Base-by-base conservation (phyloP, 2,888 invertebrate genomes). In the Eueremaeus valkanovi region DNA sequence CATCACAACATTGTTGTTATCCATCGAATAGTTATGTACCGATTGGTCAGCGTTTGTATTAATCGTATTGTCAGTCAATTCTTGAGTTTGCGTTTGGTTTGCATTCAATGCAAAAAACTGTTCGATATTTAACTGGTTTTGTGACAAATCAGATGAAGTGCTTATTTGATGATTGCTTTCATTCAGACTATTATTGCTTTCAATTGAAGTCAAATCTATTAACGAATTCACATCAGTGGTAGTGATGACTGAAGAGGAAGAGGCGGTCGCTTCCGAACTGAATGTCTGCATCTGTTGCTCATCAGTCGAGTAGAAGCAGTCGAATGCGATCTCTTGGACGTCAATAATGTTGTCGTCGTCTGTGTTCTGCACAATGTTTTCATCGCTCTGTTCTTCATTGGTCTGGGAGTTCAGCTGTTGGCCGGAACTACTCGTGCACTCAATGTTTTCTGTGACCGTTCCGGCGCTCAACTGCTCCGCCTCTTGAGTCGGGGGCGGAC, bases 241-340 rank as follows among this genome's bases (percentile, higher is more conserved):
- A 3, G 51, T 5, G 21, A n/a, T n/a, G 6, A n/a, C n/a, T n/a
- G 42, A 8, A 11, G 31, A 13, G 3, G 36, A 66, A 29, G 66
- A 66, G 3, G 66, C n/a, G 9, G 27, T 27, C 8, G 33, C 36
- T 66, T 66, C 66, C 18, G 66, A 1, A 36, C 11, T 36, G 18
- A 18, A 66, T 36, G 66, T 66, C 36, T 66, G 66, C 66, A 66
- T 33, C n/a, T 13, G 66, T n/a, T 36, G 33, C 11, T 61, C 61
- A n/a, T 66, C 36, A 66, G 24, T 36, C n/a, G 66, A 36, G n/a
- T 36, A 66, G 36, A 66, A 66, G 13, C 33, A 31, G 66, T 66
- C 66, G 36, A 66, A 66, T 36, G 36, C 66, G 8, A 66, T 36
- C 33, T 33, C n/a, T n/a, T 66, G 66, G 13, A 66, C 66, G n/a